Evolutionary conservation across 92 coral and sea anemone species (phyloP).

Genomic region (Zoanthus sociatus): DNA sequence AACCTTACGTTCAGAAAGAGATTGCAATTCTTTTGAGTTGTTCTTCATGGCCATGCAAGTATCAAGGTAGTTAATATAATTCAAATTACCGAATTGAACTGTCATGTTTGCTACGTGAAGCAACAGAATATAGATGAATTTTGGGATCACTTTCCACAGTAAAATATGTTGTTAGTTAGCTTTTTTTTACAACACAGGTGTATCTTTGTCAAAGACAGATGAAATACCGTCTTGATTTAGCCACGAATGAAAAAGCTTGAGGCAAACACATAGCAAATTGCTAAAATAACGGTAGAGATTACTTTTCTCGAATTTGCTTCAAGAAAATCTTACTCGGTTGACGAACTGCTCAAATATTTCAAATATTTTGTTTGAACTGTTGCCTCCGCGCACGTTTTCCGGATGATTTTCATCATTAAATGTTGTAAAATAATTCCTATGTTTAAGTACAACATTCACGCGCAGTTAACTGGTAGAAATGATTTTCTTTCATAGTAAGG

Average conservation of each 20-base stretch:
- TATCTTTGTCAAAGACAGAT: background rate
- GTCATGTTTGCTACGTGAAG: conserved; percentile 19
- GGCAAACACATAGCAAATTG: conserved; percentile 25
- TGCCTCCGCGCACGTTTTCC: conserved; percentile 23
- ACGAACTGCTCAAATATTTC: conserved; percentile 57
- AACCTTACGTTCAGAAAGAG: conserved; percentile 1
- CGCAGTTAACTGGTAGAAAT: background rate
- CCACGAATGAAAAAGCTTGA: conserved; percentile 6
- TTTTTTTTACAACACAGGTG: background rate
- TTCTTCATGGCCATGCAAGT: conserved; percentile 45
- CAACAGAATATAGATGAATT: conserved; percentile 20
- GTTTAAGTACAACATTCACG: conserved; percentile 5
- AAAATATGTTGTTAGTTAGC: background rate
- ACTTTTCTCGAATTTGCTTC: conserved; percentile 45
- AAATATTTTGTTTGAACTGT: conserved; percentile 61
- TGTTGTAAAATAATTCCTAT: background rate
- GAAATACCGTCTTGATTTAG: background rate
- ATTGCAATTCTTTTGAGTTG: conserved; percentile 22
- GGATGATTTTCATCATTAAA: background rate
- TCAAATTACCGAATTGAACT: conserved; percentile 1
- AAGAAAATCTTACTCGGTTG: conserved; percentile 44
- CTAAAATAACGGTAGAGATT: conserved; percentile 25
- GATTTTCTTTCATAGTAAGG: conserved; percentile 6
- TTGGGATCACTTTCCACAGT: conserved; percentile 26
- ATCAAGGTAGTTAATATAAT: conserved; percentile 36